Evolutionary conservation across 1,140 invertebrate genomes (phyloP).

Genomic region (Cotesia glomerata): DNA sequence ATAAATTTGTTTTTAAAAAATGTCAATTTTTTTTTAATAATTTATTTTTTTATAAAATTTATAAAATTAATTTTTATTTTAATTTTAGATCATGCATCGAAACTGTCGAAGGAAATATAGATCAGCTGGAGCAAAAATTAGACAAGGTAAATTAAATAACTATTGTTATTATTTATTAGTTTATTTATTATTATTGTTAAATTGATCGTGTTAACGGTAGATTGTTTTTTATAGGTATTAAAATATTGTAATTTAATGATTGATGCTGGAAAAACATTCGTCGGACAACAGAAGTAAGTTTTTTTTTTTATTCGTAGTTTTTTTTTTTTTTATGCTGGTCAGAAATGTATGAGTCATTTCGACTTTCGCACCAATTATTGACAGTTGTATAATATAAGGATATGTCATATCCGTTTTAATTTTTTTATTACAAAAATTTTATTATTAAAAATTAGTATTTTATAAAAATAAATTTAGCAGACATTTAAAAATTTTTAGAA

Average conservation of each 20-base stretch:
- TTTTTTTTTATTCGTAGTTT: slow-evolving; percentile 7
- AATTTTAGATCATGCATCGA: slow-evolving; percentile 78
- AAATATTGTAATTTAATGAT: slow-evolving; percentile 77
- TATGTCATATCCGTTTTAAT: neutral
- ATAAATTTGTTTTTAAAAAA: slow-evolving; percentile 21
- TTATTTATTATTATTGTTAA: slow-evolving; percentile 8
- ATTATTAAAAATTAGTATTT: too few species aligned
- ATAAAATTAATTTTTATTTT: slow-evolving; percentile 22
- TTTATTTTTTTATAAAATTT: neutral
- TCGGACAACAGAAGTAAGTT: slow-evolving; percentile 81
- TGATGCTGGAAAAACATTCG: slow-evolving; percentile 86
- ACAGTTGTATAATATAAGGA: neutral
- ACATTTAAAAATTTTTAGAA: too few species aligned
- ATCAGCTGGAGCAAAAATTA: slow-evolving; percentile 83
- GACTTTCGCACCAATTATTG: neutral
- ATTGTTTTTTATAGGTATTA: slow-evolving; percentile 6
- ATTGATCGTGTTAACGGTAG: slow-evolving; percentile 11
- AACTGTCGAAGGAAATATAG: slow-evolving; percentile 83
- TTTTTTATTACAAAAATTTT: neutral
- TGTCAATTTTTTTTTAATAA: slow-evolving; percentile 9
- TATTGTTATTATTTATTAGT: slow-evolving; percentile 6
- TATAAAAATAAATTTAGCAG: too few species aligned
- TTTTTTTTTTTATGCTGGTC: neutral
- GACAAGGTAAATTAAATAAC: slow-evolving; percentile 72
- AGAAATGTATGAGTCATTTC: slow-evolving; percentile 17